Evolutionary conservation across 2,888 invertebrate genomes (phyloP), one percentile per base, ranked within the genome.

Genomic region (Atrina japonica): DNA sequence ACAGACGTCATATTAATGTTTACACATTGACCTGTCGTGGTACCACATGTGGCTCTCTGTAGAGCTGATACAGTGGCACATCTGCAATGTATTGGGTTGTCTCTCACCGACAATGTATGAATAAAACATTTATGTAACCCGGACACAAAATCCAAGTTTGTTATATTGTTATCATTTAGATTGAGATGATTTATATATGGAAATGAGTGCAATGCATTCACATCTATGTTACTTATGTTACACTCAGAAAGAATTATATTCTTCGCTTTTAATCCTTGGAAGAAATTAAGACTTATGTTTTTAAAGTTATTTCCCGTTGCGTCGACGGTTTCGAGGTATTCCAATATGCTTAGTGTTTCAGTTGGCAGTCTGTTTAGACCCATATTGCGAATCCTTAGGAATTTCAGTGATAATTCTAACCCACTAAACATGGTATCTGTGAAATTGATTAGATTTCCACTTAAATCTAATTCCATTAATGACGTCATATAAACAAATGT

Each of bases 341-440:
- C 52, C 18, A 70, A 11, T 5, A 53, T 65, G 14, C 29, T 11
- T 14, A 70, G 9, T 18, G 65, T 25, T 41, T 43, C 59, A 14
- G 29, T 9, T n/a, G 70, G 70, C 7, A 70, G 35, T 6, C n/a
- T 6, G 29, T 23, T 35, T 14, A 70, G 21, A 14, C 47, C 40
- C 59, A 70, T 58, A 27, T 60, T 45, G 35, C 40, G 59, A 7
- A 70, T 25, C 25, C 40, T 59, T 2, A 70, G 53, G 9, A 25
- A 23, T 40, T 65, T 70, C 3, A 70, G 25, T 21, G 65, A 59
- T 1, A 35, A 52, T 27, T 70, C 70, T n/a, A 70, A 35, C 11
- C 70, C 70, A 40, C 47, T 59, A 25, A 70, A 70, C 59, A 60
- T 60, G 6, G 59, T 59, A n/a, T 65, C 64, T 21, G 65, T 70